Evolutionary conservation across 2,888 invertebrate species (phyloP).

Genomic region (Axea sp.): DNA sequence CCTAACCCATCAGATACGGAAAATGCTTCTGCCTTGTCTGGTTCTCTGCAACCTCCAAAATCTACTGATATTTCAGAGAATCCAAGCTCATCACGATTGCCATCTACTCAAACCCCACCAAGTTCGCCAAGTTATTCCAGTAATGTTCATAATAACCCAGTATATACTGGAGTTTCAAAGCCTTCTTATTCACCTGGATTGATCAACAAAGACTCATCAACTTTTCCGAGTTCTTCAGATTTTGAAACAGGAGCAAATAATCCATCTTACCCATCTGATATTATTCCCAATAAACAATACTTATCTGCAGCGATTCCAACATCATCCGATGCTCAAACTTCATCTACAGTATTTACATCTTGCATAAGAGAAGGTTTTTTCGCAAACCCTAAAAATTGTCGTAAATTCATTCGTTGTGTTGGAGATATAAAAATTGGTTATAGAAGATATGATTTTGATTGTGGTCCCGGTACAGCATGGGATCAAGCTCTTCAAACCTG

Average conservation of each 20-base stretch:
- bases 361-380: slow-evolving; percentile 87
- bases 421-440: slow-evolving; percentile 82
- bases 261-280: no score
- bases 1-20: neutral
- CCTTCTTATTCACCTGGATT: neutral
- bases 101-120: no score
- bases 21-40: no score
- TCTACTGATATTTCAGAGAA: no score
- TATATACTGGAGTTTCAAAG: no score
- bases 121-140: no score
- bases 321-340: neutral
- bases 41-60: no score
- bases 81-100: no score
- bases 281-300: no score
- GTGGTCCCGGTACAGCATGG: slow-evolving; percentile 89
- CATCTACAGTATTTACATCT: neutral
- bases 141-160: no score
- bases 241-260: no score
- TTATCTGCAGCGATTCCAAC: no score
- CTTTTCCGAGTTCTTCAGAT: neutral
- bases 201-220: neutral
- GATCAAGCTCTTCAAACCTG: slow-evolving; percentile 85
- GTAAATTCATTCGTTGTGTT: slow-evolving; percentile 89
- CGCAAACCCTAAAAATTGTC: slow-evolving; percentile 85
- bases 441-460: slow-evolving; percentile 85